Evolutionary conservation across 2,113 vertebrate species (phyloP).

Genomic region (Etheostoma spectabile): DNA sequence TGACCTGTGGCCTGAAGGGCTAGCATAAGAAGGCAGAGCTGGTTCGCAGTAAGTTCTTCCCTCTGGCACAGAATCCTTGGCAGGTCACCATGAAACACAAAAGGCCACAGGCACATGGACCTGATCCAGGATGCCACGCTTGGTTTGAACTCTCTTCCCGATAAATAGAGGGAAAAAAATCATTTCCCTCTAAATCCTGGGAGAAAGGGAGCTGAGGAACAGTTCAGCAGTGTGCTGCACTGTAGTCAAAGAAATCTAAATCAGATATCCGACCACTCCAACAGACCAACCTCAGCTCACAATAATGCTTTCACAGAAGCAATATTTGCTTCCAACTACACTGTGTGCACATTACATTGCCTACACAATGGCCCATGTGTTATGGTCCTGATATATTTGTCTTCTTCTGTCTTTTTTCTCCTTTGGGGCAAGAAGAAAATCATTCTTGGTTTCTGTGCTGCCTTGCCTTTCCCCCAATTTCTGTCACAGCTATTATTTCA

Average conservation of each 20-base stretch:
- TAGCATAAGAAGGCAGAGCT: slow-evolving; percentile 32
- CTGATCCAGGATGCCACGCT: slow-evolving; percentile 59
- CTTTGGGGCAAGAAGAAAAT: slow-evolving; percentile 83
- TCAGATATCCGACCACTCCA: slow-evolving; percentile 47
- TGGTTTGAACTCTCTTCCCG: slow-evolving; percentile 55
- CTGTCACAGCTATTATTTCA: slow-evolving; percentile 91
- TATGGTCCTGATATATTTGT: slow-evolving; percentile 87
- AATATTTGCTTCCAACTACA: slow-evolving; percentile 64
- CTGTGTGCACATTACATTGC: slow-evolving; percentile 49
- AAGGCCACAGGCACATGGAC: slow-evolving; percentile 63
- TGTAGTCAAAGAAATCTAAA: slow-evolving; percentile 50
- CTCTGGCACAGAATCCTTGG: slow-evolving; percentile 58
- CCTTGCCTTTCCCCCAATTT: slow-evolving; percentile 84
- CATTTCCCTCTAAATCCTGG: slow-evolving; percentile 31
- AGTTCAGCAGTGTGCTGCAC: slow-evolving; percentile 32
- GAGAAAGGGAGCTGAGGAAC: slow-evolving; percentile 35
- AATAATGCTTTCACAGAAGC: slow-evolving; percentile 60
- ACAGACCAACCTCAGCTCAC: slow-evolving; percentile 47
- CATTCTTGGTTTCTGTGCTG: slow-evolving; percentile 87
- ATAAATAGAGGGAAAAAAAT: slow-evolving; percentile 41
- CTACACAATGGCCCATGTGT: slow-evolving; percentile 86
- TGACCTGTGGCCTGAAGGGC: slow-evolving; percentile 56
- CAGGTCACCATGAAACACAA: slow-evolving; percentile 63
- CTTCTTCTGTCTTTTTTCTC: slow-evolving; percentile 69
- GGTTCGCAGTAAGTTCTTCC: slow-evolving; percentile 50